Conservation (phyloP, 2,888 invertebrate species). For the Drosophila nr. perissopoda region DNA sequence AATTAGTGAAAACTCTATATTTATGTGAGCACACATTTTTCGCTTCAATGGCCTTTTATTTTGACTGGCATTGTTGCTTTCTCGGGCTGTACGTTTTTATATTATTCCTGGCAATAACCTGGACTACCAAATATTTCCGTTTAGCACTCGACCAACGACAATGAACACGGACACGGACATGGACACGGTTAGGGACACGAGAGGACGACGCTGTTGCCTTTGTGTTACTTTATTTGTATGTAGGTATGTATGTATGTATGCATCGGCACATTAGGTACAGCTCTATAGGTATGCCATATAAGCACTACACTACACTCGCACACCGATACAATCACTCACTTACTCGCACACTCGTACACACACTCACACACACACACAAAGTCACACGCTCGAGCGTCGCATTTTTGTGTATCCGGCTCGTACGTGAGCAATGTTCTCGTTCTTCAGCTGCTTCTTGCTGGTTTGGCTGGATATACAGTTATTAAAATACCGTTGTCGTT, state of each 20-base stretch:
- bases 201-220: slow-evolving; percentile 46
- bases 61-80: slow-evolving; percentile 51
- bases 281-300: slow-evolving; percentile 71
- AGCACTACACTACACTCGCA: slow-evolving; percentile 42
- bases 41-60: slow-evolving; percentile 54
- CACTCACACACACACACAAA: slow-evolving; percentile 13
- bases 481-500: slow-evolving; percentile 68
- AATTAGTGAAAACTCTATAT: slow-evolving; percentile 62
- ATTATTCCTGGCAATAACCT: slow-evolving; percentile 58
- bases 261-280: slow-evolving; percentile 73
- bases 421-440: slow-evolving; percentile 61
- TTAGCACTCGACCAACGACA: slow-evolving; percentile 63
- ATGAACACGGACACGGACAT: slow-evolving; percentile 24
- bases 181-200: slow-evolving; percentile 20
- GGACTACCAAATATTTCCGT: slow-evolving; percentile 78
- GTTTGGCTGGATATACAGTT: slow-evolving; percentile 67
- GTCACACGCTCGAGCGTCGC: slow-evolving; percentile 51
- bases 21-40: slow-evolving; percentile 59
- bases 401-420: slow-evolving; percentile 75
- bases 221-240: slow-evolving; percentile 64
- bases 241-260: slow-evolving; percentile 65
- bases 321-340: slow-evolving; percentile 26
- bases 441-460: slow-evolving; percentile 32
- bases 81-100: slow-evolving; percentile 21
- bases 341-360: slow-evolving; percentile 26